A percentile compares a stretch with the other conserved stretches of the same genome.
These are phyloP conservation scores for Antechinus stuartii DNA, from an alignment of 2,113 vertebrate genomes.

Conservation along the genomic window DNA sequence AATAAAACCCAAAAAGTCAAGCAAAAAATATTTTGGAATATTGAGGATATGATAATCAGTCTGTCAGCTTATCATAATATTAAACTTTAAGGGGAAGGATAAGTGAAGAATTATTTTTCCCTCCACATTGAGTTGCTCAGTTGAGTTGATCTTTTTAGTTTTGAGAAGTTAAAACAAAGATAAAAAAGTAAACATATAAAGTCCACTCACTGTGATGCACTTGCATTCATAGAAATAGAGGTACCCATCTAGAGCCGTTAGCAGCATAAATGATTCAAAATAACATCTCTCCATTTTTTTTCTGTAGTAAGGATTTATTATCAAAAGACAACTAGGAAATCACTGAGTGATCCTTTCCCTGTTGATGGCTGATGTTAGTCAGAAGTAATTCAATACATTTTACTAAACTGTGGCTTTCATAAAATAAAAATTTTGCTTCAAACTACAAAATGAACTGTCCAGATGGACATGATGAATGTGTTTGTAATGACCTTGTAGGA, in stretches of 20 bases:
- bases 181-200: not conserved
- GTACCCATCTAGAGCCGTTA: constrained; percentile 18
- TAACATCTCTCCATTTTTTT: not conserved
- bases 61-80: not conserved
- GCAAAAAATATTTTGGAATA: not conserved
- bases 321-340: constrained; percentile 6
- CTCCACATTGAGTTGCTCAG: constrained; percentile 53
- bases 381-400: constrained; percentile 32
- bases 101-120: constrained; percentile 47
- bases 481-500: not conserved
- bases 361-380: not conserved
- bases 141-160: constrained; percentile 38
- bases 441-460: not conserved
- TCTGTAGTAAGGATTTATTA: constrained; percentile 21
- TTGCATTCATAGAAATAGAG: not conserved
- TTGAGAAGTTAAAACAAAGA: not conserved
- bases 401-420: not conserved
- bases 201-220: not conserved
- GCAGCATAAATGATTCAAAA: constrained; percentile 17
- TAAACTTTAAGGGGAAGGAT: constrained; percentile 28
- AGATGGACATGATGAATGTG: not conserved
- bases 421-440: not conserved
- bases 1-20: not conserved
- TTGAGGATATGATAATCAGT: not conserved
- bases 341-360: constrained; percentile 1